phyloP scores from a whole-genome alignment of 2,113 vertebrate species.

The Porphyrio hochstetteri region DNA sequence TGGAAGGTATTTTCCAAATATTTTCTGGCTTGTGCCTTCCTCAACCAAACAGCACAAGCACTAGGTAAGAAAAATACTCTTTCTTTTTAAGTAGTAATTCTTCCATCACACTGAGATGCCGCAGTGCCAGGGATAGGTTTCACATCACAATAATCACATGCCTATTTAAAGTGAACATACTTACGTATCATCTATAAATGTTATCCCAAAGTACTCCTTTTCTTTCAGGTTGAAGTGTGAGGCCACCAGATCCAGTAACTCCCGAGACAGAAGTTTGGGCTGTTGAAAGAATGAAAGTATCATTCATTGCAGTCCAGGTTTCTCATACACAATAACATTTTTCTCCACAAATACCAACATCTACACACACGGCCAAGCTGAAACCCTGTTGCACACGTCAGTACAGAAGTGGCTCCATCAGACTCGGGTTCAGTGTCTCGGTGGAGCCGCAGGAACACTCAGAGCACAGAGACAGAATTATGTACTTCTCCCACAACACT shows the following conservation, averaged over 20 bases:
- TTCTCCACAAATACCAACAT: not conserved
- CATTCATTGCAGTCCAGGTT: not conserved
- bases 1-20: not conserved
- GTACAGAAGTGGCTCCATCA: not conserved
- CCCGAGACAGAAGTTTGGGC: conserved; percentile 94
- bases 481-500: not conserved
- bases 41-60: not conserved
- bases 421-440: rapidly evolving
- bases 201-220: conserved; percentile 98
- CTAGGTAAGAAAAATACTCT: not conserved
- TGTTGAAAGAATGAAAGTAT: conserved; percentile 55
- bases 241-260: conserved; percentile 93
- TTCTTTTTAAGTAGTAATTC: not conserved
- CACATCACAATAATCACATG: not conserved
- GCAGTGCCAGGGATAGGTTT: rapidly evolving
- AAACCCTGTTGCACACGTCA: not conserved
- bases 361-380: not conserved
- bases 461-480: not conserved
- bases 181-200: conserved; percentile 92
- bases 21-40: not conserved
- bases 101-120: not conserved
- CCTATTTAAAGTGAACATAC: conserved; percentile 51
- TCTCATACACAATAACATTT: not conserved
- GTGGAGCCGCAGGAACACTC: rapidly evolving
- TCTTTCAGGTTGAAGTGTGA: conserved; percentile 98